A percentile compares a stretch with the other conserved stretches of the same genome.
Evolutionary conservation across 1,140 invertebrate genomes (phyloP).

Genomic region (Heliconius hermathena): DNA sequence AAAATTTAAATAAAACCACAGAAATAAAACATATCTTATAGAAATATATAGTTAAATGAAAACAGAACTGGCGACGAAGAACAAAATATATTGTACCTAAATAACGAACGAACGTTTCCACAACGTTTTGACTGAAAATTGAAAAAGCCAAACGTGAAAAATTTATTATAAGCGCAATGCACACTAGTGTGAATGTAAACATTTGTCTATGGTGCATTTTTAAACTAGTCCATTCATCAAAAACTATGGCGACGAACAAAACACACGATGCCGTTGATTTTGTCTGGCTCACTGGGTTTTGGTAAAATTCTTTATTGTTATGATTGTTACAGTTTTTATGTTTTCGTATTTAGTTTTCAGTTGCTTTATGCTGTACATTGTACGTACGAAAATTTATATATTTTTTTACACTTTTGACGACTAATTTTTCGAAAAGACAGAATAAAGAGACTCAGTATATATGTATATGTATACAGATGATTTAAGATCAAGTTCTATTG

Average conservation of each 20-base stretch:
- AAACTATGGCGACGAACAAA: constrained; percentile 58
- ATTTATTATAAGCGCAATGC: constrained; percentile 26
- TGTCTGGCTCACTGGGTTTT: constrained; percentile 54
- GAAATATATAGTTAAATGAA: background rate
- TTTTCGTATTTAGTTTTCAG: background rate
- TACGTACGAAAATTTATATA: background rate
- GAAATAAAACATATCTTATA: background rate
- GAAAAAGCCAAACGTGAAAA: constrained; percentile 6
- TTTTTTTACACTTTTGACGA: too few species aligned
- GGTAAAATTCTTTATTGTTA: constrained; percentile 47
- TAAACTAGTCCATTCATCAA: constrained; percentile 56
- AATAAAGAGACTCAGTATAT: too few species aligned
- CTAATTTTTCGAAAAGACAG: too few species aligned
- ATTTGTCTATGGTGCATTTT: constrained; percentile 60
- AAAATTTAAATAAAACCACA: background rate
- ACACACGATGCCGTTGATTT: constrained; percentile 56
- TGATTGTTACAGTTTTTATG: constrained; percentile 30
- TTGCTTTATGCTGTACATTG: background rate
- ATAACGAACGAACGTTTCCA: constrained; percentile 2
- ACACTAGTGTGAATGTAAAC: constrained; percentile 48
- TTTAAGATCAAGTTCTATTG: too few species aligned
- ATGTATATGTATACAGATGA: too few species aligned
- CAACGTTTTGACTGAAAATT: background rate
- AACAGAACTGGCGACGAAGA: background rate
- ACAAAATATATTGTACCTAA: constrained; percentile 1